phyloP scores from a whole-genome alignment of 1,140 invertebrate species.

The Phocides pigmalion region DNA sequence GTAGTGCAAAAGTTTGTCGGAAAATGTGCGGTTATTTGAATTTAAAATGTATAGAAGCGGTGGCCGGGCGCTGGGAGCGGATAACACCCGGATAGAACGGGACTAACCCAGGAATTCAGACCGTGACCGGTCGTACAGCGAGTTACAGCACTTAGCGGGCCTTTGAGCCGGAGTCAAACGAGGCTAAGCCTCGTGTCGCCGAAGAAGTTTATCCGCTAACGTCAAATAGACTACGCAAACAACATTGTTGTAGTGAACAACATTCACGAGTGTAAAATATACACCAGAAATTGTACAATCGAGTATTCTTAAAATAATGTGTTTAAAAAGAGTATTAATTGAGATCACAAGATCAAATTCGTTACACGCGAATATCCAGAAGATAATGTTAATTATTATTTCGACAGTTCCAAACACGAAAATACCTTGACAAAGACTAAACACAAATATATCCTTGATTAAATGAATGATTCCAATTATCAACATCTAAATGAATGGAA shows the following conservation, averaged over 20 bases:
- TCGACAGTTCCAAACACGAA: neutral
- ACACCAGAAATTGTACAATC: neutral
- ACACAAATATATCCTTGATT: no score
- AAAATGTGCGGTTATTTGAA: conserved; percentile 61
- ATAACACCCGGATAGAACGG: conserved; percentile 56
- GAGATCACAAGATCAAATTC: neutral
- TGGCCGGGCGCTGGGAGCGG: conserved; percentile 40
- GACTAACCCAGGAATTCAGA: conserved; percentile 47
- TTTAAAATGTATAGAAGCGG: conserved; percentile 53
- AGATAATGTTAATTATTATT: neutral
- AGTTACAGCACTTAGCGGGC: conserved; percentile 43
- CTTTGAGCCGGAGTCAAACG: conserved; percentile 33
- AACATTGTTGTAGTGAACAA: neutral
- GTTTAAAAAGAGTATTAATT: conserved; percentile 7
- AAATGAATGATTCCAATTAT: no score
- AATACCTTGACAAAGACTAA: no score
- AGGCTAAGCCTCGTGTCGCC: conserved; percentile 18
- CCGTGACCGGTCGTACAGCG: conserved; percentile 39
- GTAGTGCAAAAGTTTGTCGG: conserved; percentile 39
- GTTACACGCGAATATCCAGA: neutral
- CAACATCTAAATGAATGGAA: neutral
- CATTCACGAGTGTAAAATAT: neutral
- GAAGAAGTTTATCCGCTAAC: conserved; percentile 14
- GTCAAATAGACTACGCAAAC: neutral
- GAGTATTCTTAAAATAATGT: neutral